Percentiles rank a stretch among this genome's conserved stretches.
These are phyloP conservation scores for Meiosimyza platycephala DNA, from an alignment of 2,888 invertebrate species.

Conservation along the genomic window DNA sequence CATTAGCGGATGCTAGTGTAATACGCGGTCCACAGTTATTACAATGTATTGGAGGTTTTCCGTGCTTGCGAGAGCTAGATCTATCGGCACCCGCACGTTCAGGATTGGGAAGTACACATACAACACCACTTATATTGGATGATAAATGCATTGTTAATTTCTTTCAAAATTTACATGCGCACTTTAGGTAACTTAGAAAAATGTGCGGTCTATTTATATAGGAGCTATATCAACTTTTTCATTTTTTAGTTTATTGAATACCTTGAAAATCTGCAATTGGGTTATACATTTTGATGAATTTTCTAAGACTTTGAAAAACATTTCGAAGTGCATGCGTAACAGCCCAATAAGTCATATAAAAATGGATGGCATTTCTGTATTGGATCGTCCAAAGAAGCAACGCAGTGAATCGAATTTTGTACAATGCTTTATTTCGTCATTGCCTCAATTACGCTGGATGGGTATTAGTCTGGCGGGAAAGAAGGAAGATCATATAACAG, in stretches of 20 bases:
- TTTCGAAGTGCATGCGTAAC: conserved; percentile 55
- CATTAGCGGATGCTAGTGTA: conserved; percentile 67
- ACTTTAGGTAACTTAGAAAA: conserved; percentile 60
- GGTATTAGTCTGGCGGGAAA: conserved; percentile 57
- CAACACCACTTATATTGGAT: conserved; percentile 66
- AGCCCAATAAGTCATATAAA: conserved; percentile 58
- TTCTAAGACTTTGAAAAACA: conserved; percentile 53
- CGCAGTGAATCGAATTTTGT: conserved; percentile 55
- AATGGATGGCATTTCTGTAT: conserved; percentile 56
- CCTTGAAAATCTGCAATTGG: conserved; percentile 60
- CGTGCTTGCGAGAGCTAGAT: conserved; percentile 68
- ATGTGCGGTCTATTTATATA: not conserved
- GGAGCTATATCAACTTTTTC: not conserved
- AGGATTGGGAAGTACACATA: conserved; percentile 60
- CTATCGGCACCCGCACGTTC: conserved; percentile 68
- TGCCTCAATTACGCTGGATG: conserved; percentile 56
- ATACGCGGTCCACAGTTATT: conserved; percentile 68
- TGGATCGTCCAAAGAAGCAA: conserved; percentile 54
- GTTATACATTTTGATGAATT: conserved; percentile 57
- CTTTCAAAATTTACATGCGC: conserved; percentile 66
- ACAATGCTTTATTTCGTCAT: conserved; percentile 53
- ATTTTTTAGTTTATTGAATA: conserved; percentile 52
- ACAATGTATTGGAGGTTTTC: conserved; percentile 68
- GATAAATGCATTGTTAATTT: conserved; percentile 68
- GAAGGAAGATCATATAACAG: conserved; percentile 56